Percentiles rank a stretch among this genome's conserved stretches.
Conservation (phyloP, 2,797 vertebrate genomes). For the Knipowitschia caucasica region DNA sequence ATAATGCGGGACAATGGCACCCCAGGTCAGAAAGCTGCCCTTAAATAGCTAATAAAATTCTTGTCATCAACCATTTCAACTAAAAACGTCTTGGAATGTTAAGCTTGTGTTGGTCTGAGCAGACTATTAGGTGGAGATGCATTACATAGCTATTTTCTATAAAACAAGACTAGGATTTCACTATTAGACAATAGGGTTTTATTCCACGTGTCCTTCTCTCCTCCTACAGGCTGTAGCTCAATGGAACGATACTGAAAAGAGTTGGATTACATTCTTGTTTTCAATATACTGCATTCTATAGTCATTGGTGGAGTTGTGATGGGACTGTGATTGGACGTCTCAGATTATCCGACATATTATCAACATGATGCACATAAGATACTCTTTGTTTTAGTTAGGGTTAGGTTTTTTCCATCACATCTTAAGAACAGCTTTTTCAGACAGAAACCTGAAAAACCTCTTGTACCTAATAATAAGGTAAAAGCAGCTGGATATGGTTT, state of each 20-base stretch:
- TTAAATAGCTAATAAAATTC: not conserved
- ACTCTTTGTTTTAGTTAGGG: too few relatives aligned
- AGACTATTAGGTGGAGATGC: not conserved
- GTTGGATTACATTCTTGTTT: not conserved
- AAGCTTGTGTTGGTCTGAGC: slow-evolving; percentile 3
- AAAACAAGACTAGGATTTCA: slow-evolving; percentile 2
- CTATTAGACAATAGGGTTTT: not conserved
- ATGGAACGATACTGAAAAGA: not conserved
- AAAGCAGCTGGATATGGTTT: too few relatives aligned
- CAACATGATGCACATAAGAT: too few relatives aligned
- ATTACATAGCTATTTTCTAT: slow-evolving; percentile 1
- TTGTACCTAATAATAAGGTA: too few relatives aligned
- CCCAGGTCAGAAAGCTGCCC: not conserved
- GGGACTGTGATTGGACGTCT: not conserved
- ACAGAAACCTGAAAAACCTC: too few relatives aligned
- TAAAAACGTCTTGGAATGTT: not conserved
- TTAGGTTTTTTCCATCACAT: too few relatives aligned
- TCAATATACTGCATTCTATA: too few relatives aligned
- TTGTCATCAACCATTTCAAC: not conserved
- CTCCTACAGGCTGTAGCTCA: not conserved
- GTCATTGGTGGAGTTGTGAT: not conserved
- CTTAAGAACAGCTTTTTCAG: too few relatives aligned
- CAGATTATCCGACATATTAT: not conserved
- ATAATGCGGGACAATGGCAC: too few relatives aligned
- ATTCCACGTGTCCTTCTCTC: not conserved